Conservation (phyloP, 2,888 invertebrate genomes). For the Pollenia angustigena region DNA sequence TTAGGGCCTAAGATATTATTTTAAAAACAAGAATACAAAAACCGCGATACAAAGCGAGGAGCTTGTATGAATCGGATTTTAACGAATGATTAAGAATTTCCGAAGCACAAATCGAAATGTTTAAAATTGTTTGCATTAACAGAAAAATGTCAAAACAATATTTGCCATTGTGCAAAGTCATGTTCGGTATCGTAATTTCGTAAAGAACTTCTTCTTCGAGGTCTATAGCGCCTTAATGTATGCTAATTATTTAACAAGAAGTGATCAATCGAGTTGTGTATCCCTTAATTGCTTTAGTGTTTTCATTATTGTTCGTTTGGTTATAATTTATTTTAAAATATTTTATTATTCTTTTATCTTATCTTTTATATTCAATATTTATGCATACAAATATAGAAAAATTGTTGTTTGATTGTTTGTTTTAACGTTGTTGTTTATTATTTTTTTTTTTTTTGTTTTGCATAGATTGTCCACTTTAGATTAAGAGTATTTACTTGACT, state of each 20-base stretch:
- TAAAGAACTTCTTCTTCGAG: background rate
- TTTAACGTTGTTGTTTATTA: constrained; percentile 1
- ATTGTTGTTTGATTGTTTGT: constrained; percentile 25
- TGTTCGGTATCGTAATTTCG: too few relatives aligned
- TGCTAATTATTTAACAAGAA: constrained; percentile 27
- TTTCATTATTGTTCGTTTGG: constrained; percentile 4
- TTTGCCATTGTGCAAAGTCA: too few relatives aligned
- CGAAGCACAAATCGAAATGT: too few relatives aligned
- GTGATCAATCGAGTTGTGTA: constrained; percentile 31
- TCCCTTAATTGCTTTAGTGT: constrained; percentile 52
- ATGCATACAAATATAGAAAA: constrained; percentile 55
- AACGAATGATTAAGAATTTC: too few relatives aligned
- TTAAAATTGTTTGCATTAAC: too few relatives aligned
- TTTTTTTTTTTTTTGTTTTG: constrained; percentile 76
- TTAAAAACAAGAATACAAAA: too few relatives aligned
- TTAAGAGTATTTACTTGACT: constrained; percentile 77
- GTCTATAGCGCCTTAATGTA: constrained; percentile 19
- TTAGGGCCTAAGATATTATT: too few relatives aligned
- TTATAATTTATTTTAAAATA: constrained; percentile 43
- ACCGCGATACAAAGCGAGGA: too few relatives aligned
- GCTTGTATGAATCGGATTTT: too few relatives aligned
- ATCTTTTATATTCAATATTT: constrained; percentile 38
- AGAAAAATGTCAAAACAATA: too few relatives aligned
- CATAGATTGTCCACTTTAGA: constrained; percentile 84
- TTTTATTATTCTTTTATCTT: constrained; percentile 51